Evolutionary conservation across 1,140 invertebrate genomes (phyloP), one percentile per base, ranked within the genome.

Genomic region (Pissodes strobi): DNA sequence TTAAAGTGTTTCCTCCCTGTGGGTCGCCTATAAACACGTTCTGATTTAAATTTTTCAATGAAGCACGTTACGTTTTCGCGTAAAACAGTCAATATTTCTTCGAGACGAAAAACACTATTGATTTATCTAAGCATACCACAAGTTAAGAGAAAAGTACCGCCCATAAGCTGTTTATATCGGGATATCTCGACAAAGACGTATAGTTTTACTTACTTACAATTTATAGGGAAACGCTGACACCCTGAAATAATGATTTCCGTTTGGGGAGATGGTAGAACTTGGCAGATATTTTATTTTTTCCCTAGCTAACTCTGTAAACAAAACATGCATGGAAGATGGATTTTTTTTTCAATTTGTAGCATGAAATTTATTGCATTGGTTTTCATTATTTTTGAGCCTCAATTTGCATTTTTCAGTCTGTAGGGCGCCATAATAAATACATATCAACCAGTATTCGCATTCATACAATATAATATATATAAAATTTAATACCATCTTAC

Each of bases 221-320:
- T 59, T 59, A 59, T 59, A 45, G 39, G 56, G 15, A 34, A 59
- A 22, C 45, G 43, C 56, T 38, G 56, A 59, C 56, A 59, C 41
- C n/a, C 56, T 38, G 23, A 59, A 59, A 59, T 59, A 59, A 59
- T 59, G 56, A 46, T 59, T 59, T 59, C 56, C 56, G 56, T 43
- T 43, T 56, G 38, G n/a, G 37, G 53, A 23, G 48, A 27, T 51
- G 48, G 18, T 10, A 30, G 48, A 25, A 30, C 13, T 27, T 27
- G 25, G 25, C 25, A 27, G 3, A 27, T 34, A 27, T 27, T 51
- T 51, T 27, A 30, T 52, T 34, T 27, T 15, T 34, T 30, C 17
- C 25, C 6, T 41, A 13, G 38, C 9, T 5, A 27, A 27, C 3
- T 27, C 25, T 27, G 9, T 27, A 27, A 5, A 27, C 4, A 27